Conservation (phyloP, 2,113 vertebrate species). For the Turnix velox region DNA sequence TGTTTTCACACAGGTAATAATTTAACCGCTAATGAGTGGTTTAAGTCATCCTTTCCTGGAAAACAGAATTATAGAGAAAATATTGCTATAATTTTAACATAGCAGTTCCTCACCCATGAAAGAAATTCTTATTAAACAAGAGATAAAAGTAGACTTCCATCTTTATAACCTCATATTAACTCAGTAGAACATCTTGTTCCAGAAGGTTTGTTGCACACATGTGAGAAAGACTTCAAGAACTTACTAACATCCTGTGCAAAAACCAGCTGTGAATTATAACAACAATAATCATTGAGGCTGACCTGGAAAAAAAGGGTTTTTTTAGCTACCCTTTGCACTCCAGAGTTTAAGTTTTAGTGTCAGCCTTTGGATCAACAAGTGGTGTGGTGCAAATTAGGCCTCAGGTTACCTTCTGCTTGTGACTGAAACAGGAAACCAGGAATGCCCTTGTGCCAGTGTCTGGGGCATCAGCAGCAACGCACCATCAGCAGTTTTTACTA, state of each 20-base stretch:
- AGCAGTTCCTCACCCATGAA: neutral
- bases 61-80: neutral
- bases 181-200: neutral
- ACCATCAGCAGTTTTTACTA: neutral
- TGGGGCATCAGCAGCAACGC: neutral
- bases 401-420: neutral
- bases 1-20: neutral
- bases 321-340: neutral
- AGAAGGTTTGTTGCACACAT: neutral
- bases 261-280: neutral
- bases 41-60: neutral
- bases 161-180: neutral
- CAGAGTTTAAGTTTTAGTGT: neutral
- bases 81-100: neutral
- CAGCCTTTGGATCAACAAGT: neutral
- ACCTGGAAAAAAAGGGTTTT: neutral
- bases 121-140: neutral
- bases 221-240: neutral
- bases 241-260: neutral
- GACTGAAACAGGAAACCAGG: neutral
- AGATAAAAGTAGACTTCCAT: neutral
- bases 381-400: neutral
- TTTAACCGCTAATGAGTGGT: neutral
- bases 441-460: accelerated
- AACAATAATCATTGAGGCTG: neutral